Base-by-base conservation (phyloP, 2,888 invertebrate species). In the Tridacna crocea region DNA sequence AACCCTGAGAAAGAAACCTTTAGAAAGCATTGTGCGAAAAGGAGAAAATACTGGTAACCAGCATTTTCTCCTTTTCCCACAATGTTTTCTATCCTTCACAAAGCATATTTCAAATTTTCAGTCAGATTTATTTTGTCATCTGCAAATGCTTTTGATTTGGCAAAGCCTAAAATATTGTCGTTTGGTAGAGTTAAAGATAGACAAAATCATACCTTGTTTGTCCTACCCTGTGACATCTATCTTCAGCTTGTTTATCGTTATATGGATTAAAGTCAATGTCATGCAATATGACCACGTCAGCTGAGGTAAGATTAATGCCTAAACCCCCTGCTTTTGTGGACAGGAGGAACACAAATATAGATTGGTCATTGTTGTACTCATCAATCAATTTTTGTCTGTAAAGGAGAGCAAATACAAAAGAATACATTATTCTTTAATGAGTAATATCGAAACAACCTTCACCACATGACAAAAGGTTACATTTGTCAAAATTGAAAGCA, bases 231-330 rank as follows among this genome's bases (percentile, higher is more conserved):
- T 96, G 96, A 91, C 96, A 96, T 93, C 97, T 95, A 95, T 99
- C 99, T 94, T 99, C 99, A 0, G 99, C 99, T 95, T 99, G 96
- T 88, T 98, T 99, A 94, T 99, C 99, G 94, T 99, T 99, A 95
- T 99, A 99, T 0, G 99, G 99, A 95, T 99, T 99, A 94, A 98
- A 99, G 95, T 99, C 99, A 74, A 99, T 98, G 93, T 99, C 99
- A 94, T 99, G 99, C 87, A 99, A 97, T 90, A 98, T 97, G 88
- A 99, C 99, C 17, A 97, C 97, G 95, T 99, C 98, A 0, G 99
- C 99, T 0, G 98, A 96, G 0, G 94, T 93, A 75, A 94, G 86
- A 83, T 94, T 94, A 86, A 94, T 94, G 24, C 94, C 94, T 51
- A 93, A 83, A 26, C 99, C 99, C 51, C 99, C 99, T 0, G 99